phyloP scores from a whole-genome alignment of 2,888 invertebrate genomes.

The Branchinecta sandiegonensis region DNA sequence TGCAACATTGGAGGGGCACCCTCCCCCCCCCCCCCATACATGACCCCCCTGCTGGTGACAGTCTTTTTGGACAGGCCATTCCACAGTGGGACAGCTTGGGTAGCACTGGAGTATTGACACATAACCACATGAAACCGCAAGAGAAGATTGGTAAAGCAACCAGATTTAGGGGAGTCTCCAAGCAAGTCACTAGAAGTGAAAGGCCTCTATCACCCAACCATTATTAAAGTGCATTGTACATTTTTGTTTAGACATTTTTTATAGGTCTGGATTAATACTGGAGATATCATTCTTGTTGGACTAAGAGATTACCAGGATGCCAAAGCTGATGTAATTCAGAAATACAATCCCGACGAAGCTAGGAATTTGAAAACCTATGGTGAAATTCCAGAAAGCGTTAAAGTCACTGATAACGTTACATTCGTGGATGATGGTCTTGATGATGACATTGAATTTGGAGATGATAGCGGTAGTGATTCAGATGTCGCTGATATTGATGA shows the following conservation, averaged over 20 bases:
- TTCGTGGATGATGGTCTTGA: conserved; percentile 88
- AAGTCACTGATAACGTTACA: conserved; percentile 90
- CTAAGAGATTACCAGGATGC: conserved; percentile 93
- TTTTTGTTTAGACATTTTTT: conserved; percentile 17
- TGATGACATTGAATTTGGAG: conserved; percentile 92
- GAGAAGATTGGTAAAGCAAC: no score
- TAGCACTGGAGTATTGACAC: no score
- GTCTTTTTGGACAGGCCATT: no score
- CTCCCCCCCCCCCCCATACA: no score
- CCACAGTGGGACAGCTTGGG: no score
- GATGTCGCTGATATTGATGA: conserved; percentile 47
- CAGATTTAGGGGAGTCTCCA: no score
- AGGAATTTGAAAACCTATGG: conserved; percentile 97
- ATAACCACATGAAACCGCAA: no score
- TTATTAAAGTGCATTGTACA: not conserved
- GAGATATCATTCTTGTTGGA: conserved; percentile 95
- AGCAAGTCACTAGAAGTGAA: not conserved
- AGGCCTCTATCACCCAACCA: not conserved
- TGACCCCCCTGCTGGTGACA: no score
- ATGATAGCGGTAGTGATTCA: conserved; percentile 81
- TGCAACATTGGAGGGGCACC: no score
- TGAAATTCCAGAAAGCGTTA: conserved; percentile 88
- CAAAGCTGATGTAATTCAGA: conserved; percentile 96
- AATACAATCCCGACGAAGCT: conserved; percentile 98
- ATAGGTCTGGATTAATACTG: conserved; percentile 92